Base-by-base conservation (phyloP, 2,113 vertebrate species). In the Mohoua ochrocephala region DNA sequence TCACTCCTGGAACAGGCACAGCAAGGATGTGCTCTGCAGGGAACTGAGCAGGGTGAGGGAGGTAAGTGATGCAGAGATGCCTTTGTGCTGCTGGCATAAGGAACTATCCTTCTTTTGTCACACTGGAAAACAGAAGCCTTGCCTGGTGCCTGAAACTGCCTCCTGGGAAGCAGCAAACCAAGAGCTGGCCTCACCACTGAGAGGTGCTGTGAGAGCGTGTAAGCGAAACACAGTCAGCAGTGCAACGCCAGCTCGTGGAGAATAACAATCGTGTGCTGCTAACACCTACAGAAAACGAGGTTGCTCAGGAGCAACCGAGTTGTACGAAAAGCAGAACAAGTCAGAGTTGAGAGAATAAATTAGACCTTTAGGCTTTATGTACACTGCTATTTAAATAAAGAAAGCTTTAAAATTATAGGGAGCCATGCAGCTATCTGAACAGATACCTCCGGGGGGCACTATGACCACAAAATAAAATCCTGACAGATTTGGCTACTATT, bases 361-460 rank as follows among this genome's bases (percentile, higher is more conserved):
- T 10, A 42, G 7, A 14, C 12, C 15, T 47, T 59, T 9, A 56
- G 18, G 14, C 9, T 67, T 39, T 53, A 8, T 11, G 13, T 23
- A 4, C 7, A 0, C 11, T 37, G 21, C 18, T n/a, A 9, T 15
- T 7, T 11, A 20, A 59, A 33, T 13, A 27, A 45, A 27, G 33
- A 0, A n/a, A 37, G 8, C 2, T 45, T 42, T 47, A 42, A 70
- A 65, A 4, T 35, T 3, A 6, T 0, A 9, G 31, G 8, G 13
- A 74, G 45, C 30, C 16, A 1, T 5, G 63, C 37, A 24, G 33
- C 13, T 42, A 0, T 21, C 28, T 60, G 68, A 47, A 5, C 37
- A 22, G 22, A 3, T 10, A 33, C 95, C 97, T 64, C 96, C 8
- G 6, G 97, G 59, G 96, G 97, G 97, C 97, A 96, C 80, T 96